A percentile compares a stretch with the other conserved stretches of the same genome.
phyloP scores from a whole-genome alignment of 2,113 vertebrate genomes.

The Echinops telfairi region DNA sequence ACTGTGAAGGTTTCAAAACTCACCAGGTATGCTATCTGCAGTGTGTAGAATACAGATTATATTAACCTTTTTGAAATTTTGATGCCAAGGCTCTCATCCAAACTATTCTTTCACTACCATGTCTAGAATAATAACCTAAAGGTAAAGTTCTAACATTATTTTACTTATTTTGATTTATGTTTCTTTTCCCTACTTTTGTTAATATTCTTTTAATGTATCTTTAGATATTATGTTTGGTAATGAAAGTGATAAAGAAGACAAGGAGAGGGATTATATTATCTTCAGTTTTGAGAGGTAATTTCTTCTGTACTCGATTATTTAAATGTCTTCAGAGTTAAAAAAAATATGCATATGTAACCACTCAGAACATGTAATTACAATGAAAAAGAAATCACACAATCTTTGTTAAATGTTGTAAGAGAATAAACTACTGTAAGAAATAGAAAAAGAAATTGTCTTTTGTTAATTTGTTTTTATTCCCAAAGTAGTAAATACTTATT shows the following conservation, averaged over 20 bases:
- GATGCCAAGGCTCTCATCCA: not conserved
- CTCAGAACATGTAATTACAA: constrained; percentile 61
- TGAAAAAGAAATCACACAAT: constrained; percentile 46
- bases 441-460: constrained; percentile 22
- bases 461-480: constrained; percentile 1
- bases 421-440: constrained; percentile 44
- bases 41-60: not conserved
- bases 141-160: not conserved
- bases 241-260: not conserved
- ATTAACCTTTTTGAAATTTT: not conserved
- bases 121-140: not conserved
- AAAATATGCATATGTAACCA: constrained; percentile 30
- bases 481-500: not conserved
- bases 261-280: not conserved
- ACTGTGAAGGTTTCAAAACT: not conserved
- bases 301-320: constrained; percentile 41
- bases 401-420: not conserved
- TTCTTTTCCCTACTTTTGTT: not conserved
- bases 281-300: constrained; percentile 57
- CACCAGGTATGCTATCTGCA: not conserved
- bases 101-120: not conserved
- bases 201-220: not conserved
- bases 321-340: constrained; percentile 57
- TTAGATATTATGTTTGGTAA: not conserved
- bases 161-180: not conserved